Base-by-base conservation (phyloP, 1,140 invertebrate species). In the Drosophila repleta region DNA sequence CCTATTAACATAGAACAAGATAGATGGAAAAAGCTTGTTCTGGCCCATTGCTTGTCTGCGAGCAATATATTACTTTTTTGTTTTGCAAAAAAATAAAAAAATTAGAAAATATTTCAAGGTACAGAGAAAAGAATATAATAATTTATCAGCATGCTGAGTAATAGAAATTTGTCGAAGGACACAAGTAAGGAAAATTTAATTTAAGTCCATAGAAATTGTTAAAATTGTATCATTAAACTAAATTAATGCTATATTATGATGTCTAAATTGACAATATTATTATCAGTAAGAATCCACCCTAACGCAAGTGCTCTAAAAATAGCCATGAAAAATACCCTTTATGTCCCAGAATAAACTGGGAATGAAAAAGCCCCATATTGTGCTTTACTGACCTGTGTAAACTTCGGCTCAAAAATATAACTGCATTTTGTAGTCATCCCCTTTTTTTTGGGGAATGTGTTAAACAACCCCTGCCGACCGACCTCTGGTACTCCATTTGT, bases 401-500 rank as follows among this genome's bases (percentile, higher is more conserved):
- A 58, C 55, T 41, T 7, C 29, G 8, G 13, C 6, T 7, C 5
- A 43, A 58, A 29, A 29, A 20, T 26, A 43, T 67, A 56, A 43
- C 13, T 60, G 41, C 26, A 18, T 24, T 18, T 56, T 56, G 26
- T 46, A 18, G 21, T 4, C 6, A 35, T 17, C 39, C 13, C 48
- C 37, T 17, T 21, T 24, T 15, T n/a, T 45, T 6, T 18, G 15
- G 10, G 55, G 10, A 68, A 58, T 37, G 52, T 55, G 51, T 63
- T 56, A 52, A 65, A 37, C 68, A 45, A 53, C 68, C 68, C 68
- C n/a, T 37, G 29, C 11, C 24, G 57, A 7, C 8, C 15, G 65
- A 68, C 32, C 53, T 65, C 15, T 67, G 64, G 60, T 46, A 60
- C 60, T 55, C 56, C 41, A 55, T 63, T 79, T 70, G 48, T 58